These are phyloP conservation scores for Anolis sagrei DNA, from an alignment of 2,113 vertebrate species.

Conservation along the genomic window DNA sequence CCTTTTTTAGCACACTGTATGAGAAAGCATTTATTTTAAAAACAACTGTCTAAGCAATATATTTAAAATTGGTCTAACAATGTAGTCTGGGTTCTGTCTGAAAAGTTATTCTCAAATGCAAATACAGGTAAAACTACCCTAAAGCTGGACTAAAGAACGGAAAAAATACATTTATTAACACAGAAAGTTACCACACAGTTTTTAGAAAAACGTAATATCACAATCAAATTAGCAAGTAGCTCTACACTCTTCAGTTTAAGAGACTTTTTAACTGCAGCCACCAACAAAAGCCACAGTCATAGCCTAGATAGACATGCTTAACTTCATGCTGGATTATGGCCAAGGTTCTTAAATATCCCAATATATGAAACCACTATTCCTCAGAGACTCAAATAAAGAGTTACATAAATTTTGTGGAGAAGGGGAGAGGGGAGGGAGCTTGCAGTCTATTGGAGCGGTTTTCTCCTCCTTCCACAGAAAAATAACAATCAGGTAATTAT, in stretches of 20 bases:
- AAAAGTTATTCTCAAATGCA: not conserved
- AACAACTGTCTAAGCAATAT: not conserved
- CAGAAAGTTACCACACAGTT: not conserved
- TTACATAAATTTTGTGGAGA: constrained; percentile 31
- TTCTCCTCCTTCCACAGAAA: constrained; percentile 36
- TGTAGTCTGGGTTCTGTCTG: not conserved
- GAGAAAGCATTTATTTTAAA: not conserved
- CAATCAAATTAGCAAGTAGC: not conserved
- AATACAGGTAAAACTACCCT: not conserved
- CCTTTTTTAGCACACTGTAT: not conserved
- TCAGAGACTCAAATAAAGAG: constrained; percentile 36
- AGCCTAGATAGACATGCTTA: constrained; percentile 1
- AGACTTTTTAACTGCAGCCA: constrained; percentile 6
- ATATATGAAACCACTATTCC: constrained; percentile 1
- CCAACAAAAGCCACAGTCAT: constrained; percentile 9
- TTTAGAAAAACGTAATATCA: not conserved
- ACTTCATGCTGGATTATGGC: not conserved
- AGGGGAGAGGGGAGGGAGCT: constrained; percentile 28
- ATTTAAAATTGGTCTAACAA: not conserved
- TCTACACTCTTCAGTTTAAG: not conserved
- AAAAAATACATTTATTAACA: not conserved
- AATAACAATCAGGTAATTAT: constrained; percentile 66
- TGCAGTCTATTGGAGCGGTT: constrained; percentile 53
- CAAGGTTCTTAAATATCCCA: constrained; percentile 16
- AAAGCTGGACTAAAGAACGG: not conserved